Evolutionary conservation across 2,888 invertebrate genomes (phyloP), one percentile per base, ranked within the genome.

Genomic region (Lutraria lutraria): DNA sequence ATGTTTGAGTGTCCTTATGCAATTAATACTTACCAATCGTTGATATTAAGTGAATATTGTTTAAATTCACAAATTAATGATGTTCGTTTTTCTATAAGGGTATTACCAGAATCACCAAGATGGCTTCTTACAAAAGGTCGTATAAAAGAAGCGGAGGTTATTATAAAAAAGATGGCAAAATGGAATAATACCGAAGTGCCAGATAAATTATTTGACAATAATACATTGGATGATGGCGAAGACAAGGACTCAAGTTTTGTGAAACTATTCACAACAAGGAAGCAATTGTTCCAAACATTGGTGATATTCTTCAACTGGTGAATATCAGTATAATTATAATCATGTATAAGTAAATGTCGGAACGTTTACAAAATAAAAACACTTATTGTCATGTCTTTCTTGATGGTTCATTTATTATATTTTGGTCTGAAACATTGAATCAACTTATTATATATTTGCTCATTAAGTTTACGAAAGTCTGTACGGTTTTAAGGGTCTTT

Each of bases 81-180:
- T 43, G 43, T 8, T 43, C n/a, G n/a, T n/a, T 43, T 8, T 43
- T 43, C 43, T 8, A 43, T 43, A 4, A 94, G 94, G 93, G 52
- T 93, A 25, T 83, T 94, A 12, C 93, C 94, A 0, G 93, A 94
- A 83, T 94, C 94, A 15, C 93, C 94, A 25, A 86, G 94, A 43
- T 94, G 94, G 94, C 86, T 94, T 34, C 83, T 93, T 13, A 90
- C 87, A 19, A 90, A 93, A 80, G 93, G 92, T 0, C 83, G 92
- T 4, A 31, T 89, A 6, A 81, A 90, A 43, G 93, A 94, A 80
- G 94, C 93, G 6, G 93, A 93, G 43, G 52, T n/a, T 8, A 92
- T 94, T 13, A 79, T 94, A 12, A 76, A 87, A 21, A 88, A 87
- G 29, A 93, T 93, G 21, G 94, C 94, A 8, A 87, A 79, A 54